Evolutionary conservation across 2,113 vertebrate genomes (phyloP).

Genomic region (Gnathonemus longibarbis): DNA sequence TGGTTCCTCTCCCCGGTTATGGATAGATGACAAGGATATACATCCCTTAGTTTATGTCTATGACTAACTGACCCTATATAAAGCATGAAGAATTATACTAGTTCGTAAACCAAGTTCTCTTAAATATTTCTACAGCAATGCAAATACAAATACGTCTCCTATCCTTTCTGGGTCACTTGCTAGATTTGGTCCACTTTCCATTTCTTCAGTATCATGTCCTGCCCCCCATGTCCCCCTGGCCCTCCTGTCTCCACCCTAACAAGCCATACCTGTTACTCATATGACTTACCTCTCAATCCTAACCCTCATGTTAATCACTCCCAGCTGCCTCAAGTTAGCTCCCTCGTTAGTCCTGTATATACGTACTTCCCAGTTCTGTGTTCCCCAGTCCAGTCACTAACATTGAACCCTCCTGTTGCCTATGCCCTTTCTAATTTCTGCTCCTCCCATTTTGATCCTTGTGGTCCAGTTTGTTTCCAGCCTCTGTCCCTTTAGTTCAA

Average conservation of each 20-base stretch:
- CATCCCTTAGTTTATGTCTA: background rate
- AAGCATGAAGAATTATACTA: background rate
- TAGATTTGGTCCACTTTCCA: background rate
- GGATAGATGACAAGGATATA: background rate
- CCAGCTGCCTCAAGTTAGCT: background rate
- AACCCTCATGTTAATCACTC: background rate
- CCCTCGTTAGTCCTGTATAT: background rate
- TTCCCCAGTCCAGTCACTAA: background rate
- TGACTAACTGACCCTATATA: background rate
- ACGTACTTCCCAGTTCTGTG: background rate
- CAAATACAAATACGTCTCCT: background rate
- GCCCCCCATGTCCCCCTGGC: background rate
- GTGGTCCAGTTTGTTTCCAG: background rate
- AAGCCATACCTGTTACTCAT: background rate
- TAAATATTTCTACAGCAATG: background rate
- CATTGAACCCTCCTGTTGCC: background rate
- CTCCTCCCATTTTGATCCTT: background rate
- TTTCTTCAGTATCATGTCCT: background rate
- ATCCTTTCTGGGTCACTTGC: background rate
- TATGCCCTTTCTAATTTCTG: background rate
- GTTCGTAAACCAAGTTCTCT: background rate
- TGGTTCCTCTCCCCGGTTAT: background rate
- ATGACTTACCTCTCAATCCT: background rate
- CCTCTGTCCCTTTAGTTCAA: background rate
- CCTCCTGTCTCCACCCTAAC: background rate